These are phyloP conservation scores for Nomia melanderi DNA, from an alignment of 1,140 invertebrate species.

Conservation along the genomic window DNA sequence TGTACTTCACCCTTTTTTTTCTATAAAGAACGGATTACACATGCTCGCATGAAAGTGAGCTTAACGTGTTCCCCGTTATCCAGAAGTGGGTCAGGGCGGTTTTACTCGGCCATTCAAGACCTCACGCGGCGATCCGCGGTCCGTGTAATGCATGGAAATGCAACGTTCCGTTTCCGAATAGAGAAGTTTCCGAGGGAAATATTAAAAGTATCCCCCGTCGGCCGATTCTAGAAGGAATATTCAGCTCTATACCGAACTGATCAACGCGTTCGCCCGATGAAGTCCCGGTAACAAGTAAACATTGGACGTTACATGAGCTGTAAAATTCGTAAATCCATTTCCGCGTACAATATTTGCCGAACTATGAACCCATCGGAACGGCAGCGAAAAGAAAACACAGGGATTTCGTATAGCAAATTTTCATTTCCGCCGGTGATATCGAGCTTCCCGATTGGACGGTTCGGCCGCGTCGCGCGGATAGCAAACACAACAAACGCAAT, in stretches of 20 bases:
- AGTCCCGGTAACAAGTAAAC: background rate
- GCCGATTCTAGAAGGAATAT: too few species aligned
- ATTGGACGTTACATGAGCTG: background rate
- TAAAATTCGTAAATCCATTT: constrained; percentile 6
- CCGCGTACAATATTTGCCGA: background rate
- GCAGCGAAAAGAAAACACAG: background rate
- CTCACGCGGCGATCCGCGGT: too few species aligned
- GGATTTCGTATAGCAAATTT: background rate
- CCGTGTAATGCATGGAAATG: too few species aligned
- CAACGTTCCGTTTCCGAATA: too few species aligned
- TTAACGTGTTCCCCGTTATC: too few species aligned
- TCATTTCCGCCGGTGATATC: constrained; percentile 26
- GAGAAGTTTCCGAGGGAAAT: too few species aligned
- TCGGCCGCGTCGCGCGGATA: background rate
- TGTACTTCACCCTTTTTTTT: background rate
- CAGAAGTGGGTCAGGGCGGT: too few species aligned
- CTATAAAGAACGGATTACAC: background rate
- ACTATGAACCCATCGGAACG: background rate
- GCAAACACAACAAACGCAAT: constrained; percentile 12
- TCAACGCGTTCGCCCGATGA: background rate
- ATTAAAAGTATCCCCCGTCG: too few species aligned
- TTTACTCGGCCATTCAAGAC: too few species aligned
- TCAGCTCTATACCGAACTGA: too few species aligned
- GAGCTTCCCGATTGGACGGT: background rate
- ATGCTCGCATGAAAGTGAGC: too few species aligned